These are phyloP conservation scores for Rotaria macrura DNA, from an alignment of 2,888 invertebrate genomes.

Conservation along the genomic window DNA sequence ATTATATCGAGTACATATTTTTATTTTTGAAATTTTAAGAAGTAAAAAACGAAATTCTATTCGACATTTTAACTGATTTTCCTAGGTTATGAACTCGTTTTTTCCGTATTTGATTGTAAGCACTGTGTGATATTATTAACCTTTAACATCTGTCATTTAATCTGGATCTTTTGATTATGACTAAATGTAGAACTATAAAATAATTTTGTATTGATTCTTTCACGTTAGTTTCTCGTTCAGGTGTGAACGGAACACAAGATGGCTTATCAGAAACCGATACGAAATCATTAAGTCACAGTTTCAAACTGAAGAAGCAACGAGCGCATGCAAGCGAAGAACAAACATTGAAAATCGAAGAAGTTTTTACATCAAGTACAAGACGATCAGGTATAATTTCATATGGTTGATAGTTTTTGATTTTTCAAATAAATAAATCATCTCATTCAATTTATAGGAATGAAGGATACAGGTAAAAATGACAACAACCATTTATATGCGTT, in stretches of 20 bases:
- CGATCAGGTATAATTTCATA: background rate
- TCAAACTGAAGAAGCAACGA: background rate
- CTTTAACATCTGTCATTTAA: background rate
- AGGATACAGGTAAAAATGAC: background rate
- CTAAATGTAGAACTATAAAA: too few species aligned
- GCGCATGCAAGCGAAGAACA: background rate
- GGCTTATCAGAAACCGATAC: background rate
- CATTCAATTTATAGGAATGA: background rate
- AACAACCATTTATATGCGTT: too few species aligned
- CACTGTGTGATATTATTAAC: background rate
- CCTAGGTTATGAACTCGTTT: background rate
- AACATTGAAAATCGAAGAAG: slow-evolving; percentile 12
- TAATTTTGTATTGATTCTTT: too few species aligned
- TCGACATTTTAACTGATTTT: background rate
- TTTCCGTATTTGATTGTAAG: background rate
- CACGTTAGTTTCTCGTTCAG: background rate
- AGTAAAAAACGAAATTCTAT: background rate
- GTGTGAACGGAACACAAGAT: background rate
- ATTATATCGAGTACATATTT: background rate
- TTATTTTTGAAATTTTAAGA: background rate
- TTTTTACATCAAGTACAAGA: slow-evolving; percentile 13
- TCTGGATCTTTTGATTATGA: background rate
- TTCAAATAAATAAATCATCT: too few species aligned
- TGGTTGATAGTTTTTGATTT: background rate
- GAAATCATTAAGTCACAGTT: background rate